Evolutionary conservation across 2,797 vertebrate species (phyloP), one percentile per base, ranked within the genome.

Genomic region (Parambassis ranga): DNA sequence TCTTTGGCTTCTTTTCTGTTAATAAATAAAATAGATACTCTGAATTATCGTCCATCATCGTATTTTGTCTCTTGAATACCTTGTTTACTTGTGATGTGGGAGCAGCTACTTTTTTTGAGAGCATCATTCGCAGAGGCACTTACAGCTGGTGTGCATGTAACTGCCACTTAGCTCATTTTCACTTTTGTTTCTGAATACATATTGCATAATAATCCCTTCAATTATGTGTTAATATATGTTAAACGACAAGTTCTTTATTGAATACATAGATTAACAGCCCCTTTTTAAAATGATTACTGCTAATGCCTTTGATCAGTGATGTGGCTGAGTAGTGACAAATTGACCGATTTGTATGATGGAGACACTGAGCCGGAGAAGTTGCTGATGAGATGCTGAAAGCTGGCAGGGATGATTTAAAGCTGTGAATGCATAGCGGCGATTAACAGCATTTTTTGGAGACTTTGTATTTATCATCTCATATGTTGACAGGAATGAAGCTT

Each of bases 251-350:
- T 27, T 14, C 6, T 38, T 55, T 26, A 58, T 26, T 36, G 35
- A 70, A 67, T 48, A 69, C 18, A 53, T 13, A 20, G 27, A 60
- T 63, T 39, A 66, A 53, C 35, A n/a, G 6, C 27, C 10, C 16
- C 14, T 56, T 59, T 67, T 49, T 6, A 19, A 56, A 71, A 62
- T 36, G 32, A 71, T 59, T 43, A 37, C 24, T 22, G 50, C 35
- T 48, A 44, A 36, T 62, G 55, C 37, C 47, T 57, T 46, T 71
- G 67, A 70, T 75, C 61, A 65, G 52, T 10, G 30, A 41, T 33
- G 28, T 66, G 69, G 39, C 41, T 80, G 42, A 75, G 50, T 55
- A 7, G 43, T 62, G 69, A 70, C 56, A 78, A 68, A 74, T 44
- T 67, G 74, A 73, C 55, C 61, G 55, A 63, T 65, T 60, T 31